A percentile compares a stretch with the other conserved stretches of the same genome.
These are phyloP conservation scores for Beaufortia kweichowensis DNA, from an alignment of 2,113 vertebrate genomes.

Conservation along the genomic window DNA sequence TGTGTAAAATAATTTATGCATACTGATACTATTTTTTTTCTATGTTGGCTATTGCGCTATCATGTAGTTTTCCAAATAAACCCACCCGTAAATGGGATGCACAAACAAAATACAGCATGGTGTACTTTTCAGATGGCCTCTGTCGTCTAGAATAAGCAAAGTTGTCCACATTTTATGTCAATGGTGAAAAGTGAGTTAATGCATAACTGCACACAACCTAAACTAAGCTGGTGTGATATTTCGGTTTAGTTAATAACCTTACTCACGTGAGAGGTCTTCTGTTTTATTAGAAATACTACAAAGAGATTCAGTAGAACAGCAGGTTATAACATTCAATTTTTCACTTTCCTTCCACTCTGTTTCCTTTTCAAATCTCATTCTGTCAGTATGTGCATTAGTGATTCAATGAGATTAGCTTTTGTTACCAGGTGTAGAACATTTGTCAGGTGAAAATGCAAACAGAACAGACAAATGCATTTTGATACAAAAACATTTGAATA, in stretches of 20 bases:
- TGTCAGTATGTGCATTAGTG: not conserved
- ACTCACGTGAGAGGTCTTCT: not conserved
- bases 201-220: not conserved
- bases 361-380: not conserved
- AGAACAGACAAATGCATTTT: constrained; percentile 6
- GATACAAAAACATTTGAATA: constrained; percentile 28
- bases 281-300: not conserved
- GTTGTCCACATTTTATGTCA: not conserved
- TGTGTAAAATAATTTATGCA: too few species aligned
- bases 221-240: not conserved
- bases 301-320: not conserved
- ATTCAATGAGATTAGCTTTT: not conserved
- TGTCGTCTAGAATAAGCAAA: not conserved
- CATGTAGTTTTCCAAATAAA: not conserved
- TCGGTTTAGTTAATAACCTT: not conserved
- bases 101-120: not conserved
- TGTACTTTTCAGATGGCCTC: not conserved
- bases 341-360: not conserved
- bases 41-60: too few species aligned
- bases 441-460: constrained; percentile 7
- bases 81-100: not conserved
- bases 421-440: constrained; percentile 31
- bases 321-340: not conserved
- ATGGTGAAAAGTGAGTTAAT: not conserved
- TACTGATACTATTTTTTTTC: too few species aligned